phyloP scores from a whole-genome alignment of 2,888 invertebrate species.

The Alitta virens region DNA sequence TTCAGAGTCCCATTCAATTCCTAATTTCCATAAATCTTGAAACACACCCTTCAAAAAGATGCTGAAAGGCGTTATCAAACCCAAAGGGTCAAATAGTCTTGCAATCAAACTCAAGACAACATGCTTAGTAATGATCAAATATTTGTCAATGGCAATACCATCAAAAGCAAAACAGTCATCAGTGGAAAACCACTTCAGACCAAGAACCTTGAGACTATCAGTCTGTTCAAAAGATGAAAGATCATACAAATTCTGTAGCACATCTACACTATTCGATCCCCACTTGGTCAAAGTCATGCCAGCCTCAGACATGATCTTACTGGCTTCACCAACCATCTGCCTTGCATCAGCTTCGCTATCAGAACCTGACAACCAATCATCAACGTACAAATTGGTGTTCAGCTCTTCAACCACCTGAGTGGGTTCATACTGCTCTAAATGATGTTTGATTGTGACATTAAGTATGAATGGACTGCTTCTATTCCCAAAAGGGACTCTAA shows the following conservation, averaged over 20 bases:
- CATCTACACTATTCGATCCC: slow-evolving; percentile 22
- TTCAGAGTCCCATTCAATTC: slow-evolving; percentile 33
- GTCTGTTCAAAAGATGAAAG: too few species aligned
- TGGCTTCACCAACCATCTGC: slow-evolving; percentile 16
- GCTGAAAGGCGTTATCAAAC: slow-evolving; percentile 22
- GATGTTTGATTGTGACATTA: slow-evolving; percentile 22
- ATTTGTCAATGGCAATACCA: neutral
- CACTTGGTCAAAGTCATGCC: slow-evolving; percentile 31
- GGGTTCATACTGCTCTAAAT: slow-evolving; percentile 4
- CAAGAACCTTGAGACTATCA: slow-evolving; percentile 17
- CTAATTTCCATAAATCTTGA: slow-evolving; percentile 33
- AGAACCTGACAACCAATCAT: slow-evolving; percentile 32
- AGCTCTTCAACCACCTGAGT: slow-evolving; percentile 19
- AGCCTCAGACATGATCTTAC: slow-evolving; percentile 19
- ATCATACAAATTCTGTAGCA: neutral
- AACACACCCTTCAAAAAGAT: slow-evolving; percentile 31
- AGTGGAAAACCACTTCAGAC: slow-evolving; percentile 18
- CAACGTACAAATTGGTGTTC: slow-evolving; percentile 31
- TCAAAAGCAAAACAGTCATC: slow-evolving; percentile 22
- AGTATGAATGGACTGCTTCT: slow-evolving; percentile 17
- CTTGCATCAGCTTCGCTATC: slow-evolving; percentile 15
- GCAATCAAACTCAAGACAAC: slow-evolving; percentile 25
- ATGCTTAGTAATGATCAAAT: slow-evolving; percentile 19
- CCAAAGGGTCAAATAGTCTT: slow-evolving; percentile 30
- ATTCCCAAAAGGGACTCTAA: slow-evolving; percentile 13